Evolutionary conservation across 2,113 vertebrate genomes (phyloP), one percentile per base, ranked within the genome.

Genomic region (Nannospalax galili): DNA sequence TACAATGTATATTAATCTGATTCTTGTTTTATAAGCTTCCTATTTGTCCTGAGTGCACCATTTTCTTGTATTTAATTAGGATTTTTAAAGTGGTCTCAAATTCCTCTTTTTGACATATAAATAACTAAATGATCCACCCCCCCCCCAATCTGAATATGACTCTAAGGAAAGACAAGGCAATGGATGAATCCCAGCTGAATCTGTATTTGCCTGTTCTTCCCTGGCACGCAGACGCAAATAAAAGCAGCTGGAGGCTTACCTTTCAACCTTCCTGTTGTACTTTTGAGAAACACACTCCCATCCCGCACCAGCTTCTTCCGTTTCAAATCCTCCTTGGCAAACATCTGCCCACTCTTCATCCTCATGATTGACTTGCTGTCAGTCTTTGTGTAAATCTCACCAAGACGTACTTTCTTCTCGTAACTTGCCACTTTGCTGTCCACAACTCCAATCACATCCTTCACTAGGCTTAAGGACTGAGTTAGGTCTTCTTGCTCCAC

Each of bases 321-420:
- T 90, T 98, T 98, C 95, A 99, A 96, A 86, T 99, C 99, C 97
- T 99, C 99, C 90, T 98, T 99, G 64, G 99, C 99, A 26, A 99
- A 99, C 97, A 99, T 99, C 98, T 99, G 99, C 0, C 99, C 99
- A 0, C 98, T 99, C 98, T 99, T 99, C 99, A 99, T 99, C 97
- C 99, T 99, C 99, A 99, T 99, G 98, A 99, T 99, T 84, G 99
- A 99, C 97, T 99, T 99, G 98, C 98, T 99, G 65, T 99, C 99
- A 0, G 98, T 99, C 95, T 99, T 99, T 42, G 79, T 98, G 96
- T 99, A 99, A 79, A 99, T 99, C 79, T 99, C 99, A 88, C 98
- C 98, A 14, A 99, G 98, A 0, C 99, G 99, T 4, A 97, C 98
- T 78, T 99, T 99, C 98, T 99, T 99, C 69, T 99, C 99, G 0